A percentile compares a stretch with the other conserved stretches of the same genome.
These are phyloP conservation scores for Phorcus lineatus DNA, from an alignment of 2,888 invertebrate genomes.

Conservation along the genomic window DNA sequence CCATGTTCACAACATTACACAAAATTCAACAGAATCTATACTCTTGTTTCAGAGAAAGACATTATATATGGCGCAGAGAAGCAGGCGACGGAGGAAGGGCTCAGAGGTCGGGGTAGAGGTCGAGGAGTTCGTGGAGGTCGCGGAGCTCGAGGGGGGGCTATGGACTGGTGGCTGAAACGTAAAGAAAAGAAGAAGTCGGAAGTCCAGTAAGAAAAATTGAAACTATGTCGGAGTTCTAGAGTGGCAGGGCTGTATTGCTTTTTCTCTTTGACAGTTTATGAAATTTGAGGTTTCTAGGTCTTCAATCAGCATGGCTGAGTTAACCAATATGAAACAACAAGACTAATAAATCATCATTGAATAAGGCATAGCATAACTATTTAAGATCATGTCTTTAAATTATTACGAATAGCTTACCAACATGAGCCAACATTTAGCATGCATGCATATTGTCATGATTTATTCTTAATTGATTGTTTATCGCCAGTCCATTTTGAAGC, in stretches of 20 bases:
- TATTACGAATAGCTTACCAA: too few species aligned
- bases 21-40: neutral
- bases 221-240: neutral
- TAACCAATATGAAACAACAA: too few species aligned
- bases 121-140: constrained; percentile 43
- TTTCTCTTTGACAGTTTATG: too few species aligned
- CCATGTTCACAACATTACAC: neutral
- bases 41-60: constrained; percentile 39
- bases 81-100: constrained; percentile 16
- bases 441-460: too few species aligned
- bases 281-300: too few species aligned
- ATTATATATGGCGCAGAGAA: constrained; percentile 52
- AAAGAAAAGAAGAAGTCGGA: constrained; percentile 46
- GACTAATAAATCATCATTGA: too few species aligned
- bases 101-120: constrained; percentile 35
- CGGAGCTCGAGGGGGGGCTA: constrained; percentile 34
- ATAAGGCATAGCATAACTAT: too few species aligned
- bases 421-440: too few species aligned
- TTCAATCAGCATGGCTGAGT: too few species aligned
- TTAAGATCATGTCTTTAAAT: too few species aligned
- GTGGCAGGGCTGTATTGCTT: neutral
- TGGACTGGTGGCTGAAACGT: constrained; percentile 58
- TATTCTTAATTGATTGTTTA: too few species aligned
- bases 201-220: constrained; percentile 18
- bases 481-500: too few species aligned